phyloP scores from a whole-genome alignment of 2,113 vertebrate species.

The Plotosus lineatus region DNA sequence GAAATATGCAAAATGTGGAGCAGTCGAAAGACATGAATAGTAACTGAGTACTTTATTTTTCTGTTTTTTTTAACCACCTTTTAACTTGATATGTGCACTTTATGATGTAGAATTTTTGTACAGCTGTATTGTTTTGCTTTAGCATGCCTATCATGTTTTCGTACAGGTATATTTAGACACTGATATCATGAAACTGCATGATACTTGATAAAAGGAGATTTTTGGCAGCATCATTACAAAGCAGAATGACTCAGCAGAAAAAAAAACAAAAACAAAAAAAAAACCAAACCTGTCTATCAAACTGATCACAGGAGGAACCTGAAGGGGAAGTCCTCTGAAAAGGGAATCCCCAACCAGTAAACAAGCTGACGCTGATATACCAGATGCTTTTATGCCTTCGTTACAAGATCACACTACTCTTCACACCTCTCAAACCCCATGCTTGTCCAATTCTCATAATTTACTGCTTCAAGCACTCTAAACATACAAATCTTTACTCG shows the following conservation, averaged over 20 bases:
- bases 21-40: not conserved
- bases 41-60: not conserved
- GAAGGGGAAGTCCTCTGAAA: constrained; percentile 34
- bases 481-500: too few relatives aligned
- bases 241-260: constrained; percentile 44
- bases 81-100: too few relatives aligned
- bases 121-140: not conserved
- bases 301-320: constrained; percentile 40
- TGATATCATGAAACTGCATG: not conserved
- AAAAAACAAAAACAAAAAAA: not conserved
- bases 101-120: not conserved
- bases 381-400: constrained; percentile 52
- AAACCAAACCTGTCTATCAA: constrained; percentile 28
- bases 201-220: not conserved
- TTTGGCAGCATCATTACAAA: not conserved
- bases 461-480: too few relatives aligned
- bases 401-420: too few relatives aligned
- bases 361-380: constrained; percentile 62
- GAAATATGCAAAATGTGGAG: not conserved
- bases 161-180: not conserved
- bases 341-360: constrained; percentile 69
- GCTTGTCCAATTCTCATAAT: too few relatives aligned
- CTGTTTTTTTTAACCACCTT: not conserved
- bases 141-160: not conserved
- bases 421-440: too few relatives aligned